Evolutionary conservation across 2,888 invertebrate genomes (phyloP).

Genomic region (Fissipunctia ypsillon): DNA sequence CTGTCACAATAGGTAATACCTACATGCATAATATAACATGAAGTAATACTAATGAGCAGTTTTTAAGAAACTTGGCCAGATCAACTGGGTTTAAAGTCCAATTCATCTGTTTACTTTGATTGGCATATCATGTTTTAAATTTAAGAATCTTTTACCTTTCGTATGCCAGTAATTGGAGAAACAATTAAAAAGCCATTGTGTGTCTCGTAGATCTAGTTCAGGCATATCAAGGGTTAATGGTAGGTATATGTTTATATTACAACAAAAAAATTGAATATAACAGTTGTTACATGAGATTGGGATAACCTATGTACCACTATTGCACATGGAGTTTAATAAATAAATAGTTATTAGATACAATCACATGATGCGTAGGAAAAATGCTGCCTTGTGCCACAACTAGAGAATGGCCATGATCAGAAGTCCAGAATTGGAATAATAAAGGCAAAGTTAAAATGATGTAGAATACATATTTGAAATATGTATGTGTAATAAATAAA

Average conservation of each 20-base stretch:
- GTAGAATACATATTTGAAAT: background rate
- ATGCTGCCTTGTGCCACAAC: background rate
- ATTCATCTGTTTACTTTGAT: constrained; percentile 1
- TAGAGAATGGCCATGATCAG: background rate
- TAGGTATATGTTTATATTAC: background rate
- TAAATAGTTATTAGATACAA: background rate
- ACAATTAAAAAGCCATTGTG: too few species aligned
- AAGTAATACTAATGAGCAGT: background rate
- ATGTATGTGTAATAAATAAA: too few species aligned
- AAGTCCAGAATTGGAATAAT: too few species aligned
- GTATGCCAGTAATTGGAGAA: too few species aligned
- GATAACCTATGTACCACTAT: background rate
- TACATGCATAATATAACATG: background rate
- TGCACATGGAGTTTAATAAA: background rate
- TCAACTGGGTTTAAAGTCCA: constrained; percentile 40
- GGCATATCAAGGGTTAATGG: too few species aligned
- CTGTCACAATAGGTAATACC: constrained; percentile 95
- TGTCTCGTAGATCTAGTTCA: too few species aligned
- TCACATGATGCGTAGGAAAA: background rate
- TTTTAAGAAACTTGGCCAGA: constrained; percentile 16
- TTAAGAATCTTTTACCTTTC: too few species aligned
- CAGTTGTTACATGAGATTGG: background rate
- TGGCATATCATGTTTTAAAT: background rate
- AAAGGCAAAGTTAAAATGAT: background rate
- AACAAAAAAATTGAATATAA: background rate